Base-by-base conservation (phyloP, 2,113 vertebrate genomes). In the Hyaena hyaena region DNA sequence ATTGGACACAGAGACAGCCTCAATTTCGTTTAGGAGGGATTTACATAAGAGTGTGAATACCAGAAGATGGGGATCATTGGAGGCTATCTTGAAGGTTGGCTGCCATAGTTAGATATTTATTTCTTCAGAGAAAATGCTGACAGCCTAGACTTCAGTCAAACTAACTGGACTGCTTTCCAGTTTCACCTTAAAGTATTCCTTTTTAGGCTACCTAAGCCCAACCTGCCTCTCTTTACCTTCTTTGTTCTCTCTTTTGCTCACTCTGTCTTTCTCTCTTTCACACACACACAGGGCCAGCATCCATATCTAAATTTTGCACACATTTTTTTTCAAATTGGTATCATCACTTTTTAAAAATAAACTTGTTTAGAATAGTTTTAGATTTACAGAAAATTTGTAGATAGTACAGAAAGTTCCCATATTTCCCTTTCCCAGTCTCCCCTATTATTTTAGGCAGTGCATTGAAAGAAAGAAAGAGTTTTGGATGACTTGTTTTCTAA, bases 401-500 rank as follows among this genome's bases (percentile, higher is more conserved):
- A 76, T 39, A 68, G 35, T 66, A 61, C 33, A 79, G 10, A 69
- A 35, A 68, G 11, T 77, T 68, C 39, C 14, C 39, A 69, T 28
- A 74, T 48, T 76, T 5, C 50, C 33, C 65, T 39, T 12, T 45
- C 2, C 9, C 7, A 50, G 50, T 63, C 33, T 88, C 50, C 10
- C 48, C 23, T 92, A 31, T 87, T 39, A 58, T 48, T 91, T 48
- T 66, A 33, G 39, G 39, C 8, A 63, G 5, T 45, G n/a, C 28
- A 45, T 43, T 84, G 65, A 88, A 79, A 71, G 39, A 58, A 5
- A 81, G 31, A n/a, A 90, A 90, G 35, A 2, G 10, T 55, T 79
- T 88, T 53, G 23, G 53, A 81, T 55, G 81, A 50, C 50, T 87
- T 90, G 10, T 65, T 90, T 93, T 76, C n/a, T 68, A 86, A 94